Base-by-base conservation (phyloP, 2,797 vertebrate genomes). In the Philypnodon macrostomus region DNA sequence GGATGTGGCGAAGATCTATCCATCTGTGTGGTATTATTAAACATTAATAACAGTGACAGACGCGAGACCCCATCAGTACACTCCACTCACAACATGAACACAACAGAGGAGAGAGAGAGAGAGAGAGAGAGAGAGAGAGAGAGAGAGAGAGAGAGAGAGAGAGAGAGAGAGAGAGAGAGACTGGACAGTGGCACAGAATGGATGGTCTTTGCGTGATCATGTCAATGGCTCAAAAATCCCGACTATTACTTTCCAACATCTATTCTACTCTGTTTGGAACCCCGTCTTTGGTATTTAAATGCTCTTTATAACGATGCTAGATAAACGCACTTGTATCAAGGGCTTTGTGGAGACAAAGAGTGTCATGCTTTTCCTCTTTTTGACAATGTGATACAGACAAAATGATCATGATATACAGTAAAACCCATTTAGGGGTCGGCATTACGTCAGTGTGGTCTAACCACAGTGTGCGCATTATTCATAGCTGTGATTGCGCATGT, bases 1-100 rank as follows among this genome's bases (percentile, higher is more conserved):
- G 51, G 52, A 16, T 17, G 38, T 19, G 56, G 50, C 30, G 35
- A 46, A 55, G 47, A 24, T 47, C 15, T 14, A 31, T 55, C 14
- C 42, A 58, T 61, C 19, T 37, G 26, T 31, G 34, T 41, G 14
- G 19, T 52, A 27, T 17, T 1, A 47, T 47, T 34, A 34, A 34
- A 26, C 16, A 60, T 21, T 42, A 34, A 54, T 27, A 16, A 61
- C 15, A 44, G 27, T 31, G 41, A 44, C 31, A 30, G 11, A 16
- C 30, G 18, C 21, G 17, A n/a, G 27, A 29, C 26, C 18, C 39
- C 16, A 18, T 12, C 5, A 10, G 27, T n/a, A n/a, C n/a, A n/a
- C n/a, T n/a, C n/a, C n/a, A 41, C 44, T 10, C 49, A 27, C 32
- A 56, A 53, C 38, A 31, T 42, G 56, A 29, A 12, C 4, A 29